Conservation (phyloP, 2,888 invertebrate species). For the Plemyria rubiginata region DNA sequence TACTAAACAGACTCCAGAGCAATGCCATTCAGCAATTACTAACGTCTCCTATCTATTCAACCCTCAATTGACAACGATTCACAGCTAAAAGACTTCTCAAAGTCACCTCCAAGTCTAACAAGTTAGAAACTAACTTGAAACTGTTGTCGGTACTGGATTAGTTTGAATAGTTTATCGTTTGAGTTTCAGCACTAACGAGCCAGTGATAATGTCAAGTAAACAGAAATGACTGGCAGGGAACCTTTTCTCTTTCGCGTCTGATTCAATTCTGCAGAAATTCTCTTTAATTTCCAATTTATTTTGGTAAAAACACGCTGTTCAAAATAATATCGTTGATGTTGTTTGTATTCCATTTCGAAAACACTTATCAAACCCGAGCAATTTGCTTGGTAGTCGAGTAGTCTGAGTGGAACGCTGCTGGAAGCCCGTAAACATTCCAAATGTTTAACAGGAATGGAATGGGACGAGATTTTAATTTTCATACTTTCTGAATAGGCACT, state of each 20-base stretch:
- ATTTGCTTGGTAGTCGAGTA: conserved; percentile 26
- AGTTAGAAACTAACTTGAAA: conserved; percentile 10
- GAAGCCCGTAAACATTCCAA: conserved; percentile 6
- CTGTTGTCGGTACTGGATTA: neutral
- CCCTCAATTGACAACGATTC: conserved; percentile 14
- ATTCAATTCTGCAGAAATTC: too few relatives aligned
- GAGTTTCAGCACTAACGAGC: neutral
- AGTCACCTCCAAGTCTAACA: conserved; percentile 13
- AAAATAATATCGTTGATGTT: conserved; percentile 26
- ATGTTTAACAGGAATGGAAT: conserved; percentile 13
- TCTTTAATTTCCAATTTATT: conserved; percentile 2
- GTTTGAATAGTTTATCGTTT: conserved; percentile 3
- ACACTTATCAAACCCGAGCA: conserved; percentile 23
- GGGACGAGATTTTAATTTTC: conserved; percentile 9
- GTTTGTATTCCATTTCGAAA: conserved; percentile 26
- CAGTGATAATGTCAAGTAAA: conserved; percentile 4
- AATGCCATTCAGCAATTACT: conserved; percentile 6
- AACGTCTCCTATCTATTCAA: conserved; percentile 14
- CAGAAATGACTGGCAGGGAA: neutral
- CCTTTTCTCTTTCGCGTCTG: neutral
- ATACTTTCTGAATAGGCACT: neutral
- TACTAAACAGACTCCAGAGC: neutral
- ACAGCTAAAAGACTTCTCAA: conserved; percentile 13
- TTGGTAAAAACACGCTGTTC: conserved; percentile 13
- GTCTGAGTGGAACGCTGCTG: conserved; percentile 24